A percentile compares a stretch with the other conserved stretches of the same genome.
phyloP scores from a whole-genome alignment of 2,888 invertebrate species.

The Slavum lentiscoides region DNA sequence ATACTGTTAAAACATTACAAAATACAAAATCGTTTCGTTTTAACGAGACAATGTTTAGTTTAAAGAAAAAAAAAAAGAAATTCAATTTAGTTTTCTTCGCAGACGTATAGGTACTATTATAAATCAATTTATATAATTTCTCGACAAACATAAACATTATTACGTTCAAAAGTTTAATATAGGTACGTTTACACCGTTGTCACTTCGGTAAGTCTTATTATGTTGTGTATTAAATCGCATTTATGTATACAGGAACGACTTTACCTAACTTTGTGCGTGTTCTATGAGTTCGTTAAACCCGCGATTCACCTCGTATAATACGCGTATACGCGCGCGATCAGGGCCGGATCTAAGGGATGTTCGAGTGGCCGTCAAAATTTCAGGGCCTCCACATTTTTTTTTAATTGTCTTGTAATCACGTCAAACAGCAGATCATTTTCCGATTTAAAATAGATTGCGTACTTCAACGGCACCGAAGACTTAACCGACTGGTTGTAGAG shows the following conservation, averaged over 20 bases:
- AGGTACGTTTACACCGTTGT: neutral
- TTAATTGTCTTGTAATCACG: too few relatives aligned
- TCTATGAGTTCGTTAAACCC: neutral
- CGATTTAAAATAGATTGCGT: too few relatives aligned
- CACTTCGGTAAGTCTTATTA: too few relatives aligned
- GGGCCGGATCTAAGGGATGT: too few relatives aligned
- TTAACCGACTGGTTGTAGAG: neutral
- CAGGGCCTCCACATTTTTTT: too few relatives aligned
- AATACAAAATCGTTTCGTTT: neutral
- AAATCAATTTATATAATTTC: neutral
- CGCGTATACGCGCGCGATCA: too few relatives aligned
- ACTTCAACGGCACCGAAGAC: neutral
- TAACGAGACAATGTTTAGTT: too few relatives aligned
- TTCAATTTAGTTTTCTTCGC: neutral
- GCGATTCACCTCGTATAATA: neutral
- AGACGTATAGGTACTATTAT: neutral
- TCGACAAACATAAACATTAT: neutral
- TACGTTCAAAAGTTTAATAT: conserved; percentile 17
- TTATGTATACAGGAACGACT: neutral
- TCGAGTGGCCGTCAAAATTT: too few relatives aligned
- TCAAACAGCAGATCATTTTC: too few relatives aligned
- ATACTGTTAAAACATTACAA: neutral
- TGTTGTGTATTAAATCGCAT: too few relatives aligned
- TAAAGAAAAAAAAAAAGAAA: neutral
- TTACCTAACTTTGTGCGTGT: neutral